Percentiles rank a stretch among this genome's conserved stretches.
Conservation (phyloP, 2,113 vertebrate species). For the Brachypodius melanocephalos region DNA sequence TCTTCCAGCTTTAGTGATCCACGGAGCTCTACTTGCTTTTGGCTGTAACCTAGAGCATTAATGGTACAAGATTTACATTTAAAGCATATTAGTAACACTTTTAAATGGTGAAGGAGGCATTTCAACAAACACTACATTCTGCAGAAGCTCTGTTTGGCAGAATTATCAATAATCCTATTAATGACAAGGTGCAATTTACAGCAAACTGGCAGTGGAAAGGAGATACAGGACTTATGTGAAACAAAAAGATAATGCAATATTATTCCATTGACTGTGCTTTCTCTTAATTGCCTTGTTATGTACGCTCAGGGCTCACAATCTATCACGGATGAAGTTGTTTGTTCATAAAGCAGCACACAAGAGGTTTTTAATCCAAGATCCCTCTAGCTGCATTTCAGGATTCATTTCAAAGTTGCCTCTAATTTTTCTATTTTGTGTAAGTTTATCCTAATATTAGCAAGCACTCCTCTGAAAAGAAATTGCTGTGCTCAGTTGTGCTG, state of each 20-base stretch:
- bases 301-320: conserved; percentile 26
- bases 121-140: conserved; percentile 38
- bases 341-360: conserved; percentile 25
- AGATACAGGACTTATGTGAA: conserved; percentile 51
- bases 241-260: conserved; percentile 56
- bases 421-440: conserved; percentile 3
- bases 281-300: conserved; percentile 59
- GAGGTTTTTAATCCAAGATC: conserved; percentile 54
- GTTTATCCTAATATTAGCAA: conserved; percentile 30
- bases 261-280: conserved; percentile 34
- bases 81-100: conserved; percentile 28
- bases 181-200: conserved; percentile 57
- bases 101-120: neutral
- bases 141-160: conserved; percentile 18
- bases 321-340: conserved; percentile 32
- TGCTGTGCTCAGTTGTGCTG: neutral
- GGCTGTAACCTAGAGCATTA: neutral
- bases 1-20: neutral
- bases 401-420: conserved; percentile 47
- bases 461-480: conserved; percentile 6
- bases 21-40: neutral
- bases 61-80: neutral
- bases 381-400: conserved; percentile 25
- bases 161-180: conserved; percentile 57
- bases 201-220: conserved; percentile 26